Evolutionary conservation across 2,797 vertebrate genomes (phyloP), one percentile per base, ranked within the genome.

Genomic region (Bovichtus variegatus): DNA sequence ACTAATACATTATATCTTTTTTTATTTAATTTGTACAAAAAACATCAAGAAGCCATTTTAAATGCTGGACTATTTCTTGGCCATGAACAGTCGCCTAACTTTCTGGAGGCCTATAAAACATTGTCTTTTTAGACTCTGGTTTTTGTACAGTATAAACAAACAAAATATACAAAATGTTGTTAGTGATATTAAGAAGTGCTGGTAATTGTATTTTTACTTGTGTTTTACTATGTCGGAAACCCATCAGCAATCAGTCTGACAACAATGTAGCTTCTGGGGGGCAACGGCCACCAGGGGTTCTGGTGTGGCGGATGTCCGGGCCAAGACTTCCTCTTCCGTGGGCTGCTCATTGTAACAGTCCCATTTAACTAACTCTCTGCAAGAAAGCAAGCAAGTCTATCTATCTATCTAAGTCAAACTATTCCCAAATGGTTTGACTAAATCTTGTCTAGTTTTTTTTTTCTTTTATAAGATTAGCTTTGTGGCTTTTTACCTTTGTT

Each of bases 301-400:
- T n/a, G n/a, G n/a, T n/a, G n/a, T n/a, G n/a, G n/a, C n/a, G n/a
- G n/a, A n/a, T n/a, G n/a, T n/a, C n/a, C n/a, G n/a, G n/a, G n/a
- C n/a, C n/a, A n/a, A n/a, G n/a, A n/a, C n/a, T n/a, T n/a, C n/a
- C n/a, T n/a, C n/a, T n/a, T n/a, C n/a, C n/a, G n/a, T n/a, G n/a
- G n/a, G n/a, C n/a, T n/a, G n/a, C n/a, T n/a, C n/a, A n/a, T n/a
- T n/a, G n/a, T n/a, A n/a, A n/a, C n/a, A n/a, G n/a, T n/a, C n/a
- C n/a, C n/a, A n/a, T n/a, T n/a, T n/a, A n/a, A n/a, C n/a, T n/a
- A 29, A 18, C 13, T 13, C 1, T 10, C 2, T 1, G 23, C 43
- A 58, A 46, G n/a, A 43, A 4, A 29, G 5, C 0, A 0, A 46
- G 8, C 0, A 40, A 40, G 9, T 0, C n/a, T 31, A 9, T 36